Evolutionary conservation across 2,888 invertebrate species (phyloP).

Genomic region (Plutella xylostella): DNA sequence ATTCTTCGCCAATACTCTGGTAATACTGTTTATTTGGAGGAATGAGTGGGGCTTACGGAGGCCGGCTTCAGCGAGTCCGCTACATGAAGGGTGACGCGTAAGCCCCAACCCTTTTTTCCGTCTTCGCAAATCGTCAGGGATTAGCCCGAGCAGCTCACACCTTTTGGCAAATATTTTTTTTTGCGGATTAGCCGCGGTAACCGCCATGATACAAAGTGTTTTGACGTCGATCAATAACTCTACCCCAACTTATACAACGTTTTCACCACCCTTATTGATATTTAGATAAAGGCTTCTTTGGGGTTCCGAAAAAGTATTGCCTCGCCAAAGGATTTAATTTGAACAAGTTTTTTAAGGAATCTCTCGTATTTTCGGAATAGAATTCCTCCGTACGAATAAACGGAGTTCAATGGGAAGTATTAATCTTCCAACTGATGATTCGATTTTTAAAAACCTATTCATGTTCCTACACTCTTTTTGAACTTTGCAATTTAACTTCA

Average conservation of each 20-base stretch:
- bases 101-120: conserved; percentile 55
- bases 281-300: conserved; percentile 29
- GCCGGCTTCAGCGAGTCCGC: conserved; percentile 37
- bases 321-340: conserved; percentile 6
- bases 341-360: neutral
- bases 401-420: too few species aligned
- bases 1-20: neutral
- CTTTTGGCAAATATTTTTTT: conserved; percentile 59
- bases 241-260: conserved; percentile 33
- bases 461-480: too few species aligned
- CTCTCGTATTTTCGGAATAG: neutral
- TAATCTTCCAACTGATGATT: too few species aligned
- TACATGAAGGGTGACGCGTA: conserved; percentile 22
- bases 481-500: neutral
- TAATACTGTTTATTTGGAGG: conserved; percentile 36
- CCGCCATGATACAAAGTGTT: conserved; percentile 50
- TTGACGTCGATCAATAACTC: conserved; percentile 39
- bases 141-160: conserved; percentile 58
- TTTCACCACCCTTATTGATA: conserved; percentile 33
- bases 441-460: too few species aligned
- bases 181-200: conserved; percentile 50
- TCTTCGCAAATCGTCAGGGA: conserved; percentile 64
- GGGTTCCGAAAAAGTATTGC: conserved; percentile 22
- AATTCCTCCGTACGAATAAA: neutral
- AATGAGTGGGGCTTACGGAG: conserved; percentile 49